phyloP scores from a whole-genome alignment of 2,888 invertebrate species.

The Theodoxus fluviatilis region DNA sequence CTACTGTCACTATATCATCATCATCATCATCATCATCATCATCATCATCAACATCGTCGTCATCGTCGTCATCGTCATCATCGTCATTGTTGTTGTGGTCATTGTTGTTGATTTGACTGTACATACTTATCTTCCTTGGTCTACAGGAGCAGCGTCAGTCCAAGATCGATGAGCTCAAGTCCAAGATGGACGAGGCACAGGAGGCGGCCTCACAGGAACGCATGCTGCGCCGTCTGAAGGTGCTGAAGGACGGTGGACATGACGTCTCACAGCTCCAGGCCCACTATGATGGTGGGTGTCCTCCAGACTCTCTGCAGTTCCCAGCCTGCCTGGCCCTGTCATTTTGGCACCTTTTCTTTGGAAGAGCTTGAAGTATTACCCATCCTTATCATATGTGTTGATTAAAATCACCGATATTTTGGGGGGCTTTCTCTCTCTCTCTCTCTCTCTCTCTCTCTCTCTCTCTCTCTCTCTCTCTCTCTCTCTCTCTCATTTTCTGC shows the following conservation, averaged over 20 bases:
- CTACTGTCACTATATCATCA: no score
- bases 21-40: no score
- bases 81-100: neutral
- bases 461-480: neutral
- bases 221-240: constrained; percentile 52
- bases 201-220: constrained; percentile 59
- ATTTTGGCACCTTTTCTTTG: neutral
- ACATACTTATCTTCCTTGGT: constrained; percentile 3
- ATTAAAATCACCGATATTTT: neutral
- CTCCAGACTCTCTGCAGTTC: neutral
- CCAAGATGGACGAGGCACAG: constrained; percentile 80
- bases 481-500: neutral
- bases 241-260: constrained; percentile 60
- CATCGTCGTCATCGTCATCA: no score
- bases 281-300: constrained; percentile 52
- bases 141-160: constrained; percentile 75
- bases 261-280: constrained; percentile 56
- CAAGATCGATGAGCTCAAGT: constrained; percentile 78
- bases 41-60: no score
- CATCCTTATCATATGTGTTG: neutral
- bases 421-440: neutral
- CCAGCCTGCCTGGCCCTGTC: neutral
- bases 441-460: neutral
- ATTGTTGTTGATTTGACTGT: neutral
- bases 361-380: no score